Conservation (phyloP, 2,113 vertebrate genomes). For the Neoarius graeffei region DNA sequence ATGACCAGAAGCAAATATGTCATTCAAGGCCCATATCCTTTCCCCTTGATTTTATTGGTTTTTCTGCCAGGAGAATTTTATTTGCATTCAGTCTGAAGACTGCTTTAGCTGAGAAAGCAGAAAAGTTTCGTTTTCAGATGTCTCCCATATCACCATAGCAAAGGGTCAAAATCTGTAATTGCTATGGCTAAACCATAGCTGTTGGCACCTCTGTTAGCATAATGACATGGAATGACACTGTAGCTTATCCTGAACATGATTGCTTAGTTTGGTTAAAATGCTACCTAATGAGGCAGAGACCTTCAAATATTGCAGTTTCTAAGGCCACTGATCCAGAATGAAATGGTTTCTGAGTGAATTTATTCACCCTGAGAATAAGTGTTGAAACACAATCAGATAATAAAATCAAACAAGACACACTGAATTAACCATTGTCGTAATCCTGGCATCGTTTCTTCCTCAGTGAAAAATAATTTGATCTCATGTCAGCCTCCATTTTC, state of each 20-base stretch:
- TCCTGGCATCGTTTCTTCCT: background rate
- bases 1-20: background rate
- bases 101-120: background rate
- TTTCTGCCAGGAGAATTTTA: background rate
- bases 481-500: conserved; percentile 16
- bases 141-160: background rate
- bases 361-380: background rate
- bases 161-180: background rate
- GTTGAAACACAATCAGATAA: background rate
- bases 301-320: background rate
- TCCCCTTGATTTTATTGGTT: background rate
- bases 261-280: background rate
- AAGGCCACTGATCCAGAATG: background rate
- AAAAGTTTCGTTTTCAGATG: background rate
- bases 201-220: background rate
- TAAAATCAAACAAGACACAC: background rate
- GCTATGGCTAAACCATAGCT: background rate
- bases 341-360: background rate
- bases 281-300: background rate
- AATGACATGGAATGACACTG: background rate
- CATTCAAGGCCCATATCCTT: background rate
- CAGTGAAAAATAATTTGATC: background rate
- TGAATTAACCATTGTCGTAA: background rate
- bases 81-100: background rate
- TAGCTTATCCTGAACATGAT: background rate